Conservation (phyloP, 2,797 vertebrate genomes). For the Apogon hyalosoma region DNA sequence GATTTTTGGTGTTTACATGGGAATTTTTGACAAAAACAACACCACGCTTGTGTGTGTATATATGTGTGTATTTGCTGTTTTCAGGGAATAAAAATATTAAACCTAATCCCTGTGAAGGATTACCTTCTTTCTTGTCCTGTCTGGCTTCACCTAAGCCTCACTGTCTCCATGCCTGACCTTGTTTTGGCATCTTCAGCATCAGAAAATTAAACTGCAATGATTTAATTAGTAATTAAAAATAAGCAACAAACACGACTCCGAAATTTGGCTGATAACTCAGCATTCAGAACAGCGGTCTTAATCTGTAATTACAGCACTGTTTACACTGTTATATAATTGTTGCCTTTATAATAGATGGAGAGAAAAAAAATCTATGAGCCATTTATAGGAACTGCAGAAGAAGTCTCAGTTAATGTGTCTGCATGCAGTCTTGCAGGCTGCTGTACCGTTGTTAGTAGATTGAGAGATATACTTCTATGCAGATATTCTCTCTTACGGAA, state of each 20-base stretch:
- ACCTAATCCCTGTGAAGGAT: background rate
- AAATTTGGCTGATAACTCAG: conserved; percentile 38
- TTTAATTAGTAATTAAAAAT: conserved; percentile 41
- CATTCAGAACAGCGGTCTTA: conserved; percentile 39
- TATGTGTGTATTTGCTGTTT: too few species aligned
- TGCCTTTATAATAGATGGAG: conserved; percentile 35
- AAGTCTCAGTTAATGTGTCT: conserved; percentile 42
- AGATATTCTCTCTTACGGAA: conserved; percentile 11
- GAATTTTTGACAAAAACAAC: too few species aligned
- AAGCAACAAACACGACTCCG: conserved; percentile 19
- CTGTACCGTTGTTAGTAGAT: conserved; percentile 19
- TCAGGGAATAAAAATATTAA: too few species aligned
- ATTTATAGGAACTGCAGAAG: conserved; percentile 32
- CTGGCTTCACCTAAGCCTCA: conserved; percentile 13
- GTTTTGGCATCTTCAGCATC: conserved; percentile 23
- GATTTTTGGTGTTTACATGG: too few species aligned
- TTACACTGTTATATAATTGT: conserved; percentile 49
- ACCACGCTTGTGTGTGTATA: too few species aligned
- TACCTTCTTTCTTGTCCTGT: conserved; percentile 7
- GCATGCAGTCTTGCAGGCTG: conserved; percentile 32
- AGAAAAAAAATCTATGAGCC: conserved; percentile 9
- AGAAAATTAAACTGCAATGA: conserved; percentile 49
- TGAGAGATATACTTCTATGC: conserved; percentile 14
- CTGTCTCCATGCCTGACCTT: conserved; percentile 23
- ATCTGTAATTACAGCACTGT: conserved; percentile 56